Base-by-base conservation (phyloP, 2,888 invertebrate genomes). In the Ochropacha duplaris region DNA sequence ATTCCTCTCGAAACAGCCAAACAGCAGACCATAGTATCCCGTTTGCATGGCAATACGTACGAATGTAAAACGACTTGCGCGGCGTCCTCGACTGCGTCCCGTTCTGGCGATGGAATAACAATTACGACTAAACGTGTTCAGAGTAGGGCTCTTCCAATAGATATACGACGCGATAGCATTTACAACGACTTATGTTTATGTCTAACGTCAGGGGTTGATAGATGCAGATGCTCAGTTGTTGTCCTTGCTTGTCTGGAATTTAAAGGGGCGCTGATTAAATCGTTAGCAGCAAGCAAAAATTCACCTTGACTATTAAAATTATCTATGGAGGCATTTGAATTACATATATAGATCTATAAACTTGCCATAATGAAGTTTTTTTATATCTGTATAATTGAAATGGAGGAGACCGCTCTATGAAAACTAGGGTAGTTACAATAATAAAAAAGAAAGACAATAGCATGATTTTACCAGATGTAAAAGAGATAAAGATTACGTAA, bases 71-170 rank as follows among this genome's bases (percentile, higher is more conserved):
- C 58, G 62, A 63, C 65, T 67, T 65, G 71, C 68, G 64, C 62
- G 62, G 66, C 65, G 76, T 72, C 73, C 72, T 74, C 71, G 69
- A 58, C 64, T 64, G 61, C 65, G 58, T 57, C 57, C 60, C 55
- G 65, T 54, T 61, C 69, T 64, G 63, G 57, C 69, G 57, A 57
- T 64, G 60, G 81, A 81, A 81, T 81, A 73, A 71, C 73, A 81
- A 81, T 76, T 57, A 65, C 58, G 59, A 62, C 56, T 55, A 65
- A 61, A 72, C 79, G 79, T 79, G 78, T 67, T 57, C 61, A 50
- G 64, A 64, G 61, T 71, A 58, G 52, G 12, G 31, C 28, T 31
- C 26, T 34, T 58, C 44, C 28, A 11, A 22, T 34, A 36, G 50
- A 44, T 54, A 56, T 57, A 52, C 51, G 54, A 49, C 55, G 52